Evolutionary conservation across 1,140 invertebrate genomes (phyloP).

Genomic region (Bactericera cockerelli): DNA sequence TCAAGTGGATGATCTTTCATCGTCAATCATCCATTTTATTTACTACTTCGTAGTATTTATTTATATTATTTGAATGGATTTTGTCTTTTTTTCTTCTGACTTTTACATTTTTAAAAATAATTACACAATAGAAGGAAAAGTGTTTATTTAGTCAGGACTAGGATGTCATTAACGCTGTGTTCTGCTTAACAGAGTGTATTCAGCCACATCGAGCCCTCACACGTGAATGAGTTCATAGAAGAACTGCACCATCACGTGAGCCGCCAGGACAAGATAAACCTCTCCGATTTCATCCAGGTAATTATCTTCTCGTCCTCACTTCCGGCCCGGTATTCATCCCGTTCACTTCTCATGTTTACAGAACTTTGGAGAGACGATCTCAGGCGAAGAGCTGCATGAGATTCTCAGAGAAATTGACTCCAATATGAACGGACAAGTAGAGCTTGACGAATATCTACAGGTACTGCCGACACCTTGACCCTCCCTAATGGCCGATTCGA

Average conservation of each 20-base stretch:
- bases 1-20: no score
- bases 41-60: no score
- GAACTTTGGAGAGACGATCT: constrained; percentile 77
- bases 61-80: no score
- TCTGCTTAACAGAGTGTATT: not conserved
- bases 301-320: constrained; percentile 27
- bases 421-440: constrained; percentile 98
- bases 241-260: not conserved
- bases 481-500: no score
- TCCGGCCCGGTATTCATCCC: constrained; percentile 10
- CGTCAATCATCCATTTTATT: no score
- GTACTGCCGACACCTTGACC: no score
- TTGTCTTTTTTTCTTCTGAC: no score
- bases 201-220: not conserved
- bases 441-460: constrained; percentile 97
- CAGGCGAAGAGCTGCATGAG: constrained; percentile 91
- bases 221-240: not conserved
- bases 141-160: no score
- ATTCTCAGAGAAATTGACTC: constrained; percentile 96
- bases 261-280: not conserved
- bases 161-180: no score
- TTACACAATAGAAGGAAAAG: no score
- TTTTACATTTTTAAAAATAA: no score
- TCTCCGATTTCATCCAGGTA: constrained; percentile 4
- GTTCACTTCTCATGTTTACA: constrained; percentile 33